Percentiles rank a stretch among this genome's conserved stretches.
Evolutionary conservation across 92 coral and sea anemone genomes (phyloP).

Genomic region (Scolanthus callimorphus): DNA sequence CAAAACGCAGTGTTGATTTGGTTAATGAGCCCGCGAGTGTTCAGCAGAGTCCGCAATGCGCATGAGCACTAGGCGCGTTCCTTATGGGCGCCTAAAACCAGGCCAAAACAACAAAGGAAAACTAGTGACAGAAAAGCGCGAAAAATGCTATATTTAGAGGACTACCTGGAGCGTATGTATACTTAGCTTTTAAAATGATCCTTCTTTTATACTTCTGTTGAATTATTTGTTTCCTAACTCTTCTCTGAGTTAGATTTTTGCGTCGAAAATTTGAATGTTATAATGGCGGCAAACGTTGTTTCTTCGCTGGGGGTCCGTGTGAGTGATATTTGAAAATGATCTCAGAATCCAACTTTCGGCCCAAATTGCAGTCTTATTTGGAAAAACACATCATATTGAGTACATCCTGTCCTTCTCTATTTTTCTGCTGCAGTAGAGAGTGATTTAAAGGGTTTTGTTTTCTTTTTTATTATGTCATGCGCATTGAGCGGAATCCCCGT

Average conservation of each 20-base stretch:
- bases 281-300: conserved; percentile 46
- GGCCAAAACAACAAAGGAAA: conserved; percentile 32
- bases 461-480: conserved; percentile 34
- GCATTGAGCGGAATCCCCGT: conserved; percentile 13
- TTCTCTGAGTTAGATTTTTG: too few species aligned
- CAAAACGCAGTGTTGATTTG: too few species aligned
- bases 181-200: conserved; percentile 8
- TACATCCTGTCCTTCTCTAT: too few species aligned
- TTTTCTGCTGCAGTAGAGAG: too few species aligned
- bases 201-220: background rate
- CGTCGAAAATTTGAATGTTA: conserved; percentile 22
- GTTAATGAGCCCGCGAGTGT: conserved; percentile 8
- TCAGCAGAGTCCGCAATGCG: conserved; percentile 51
- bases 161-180: conserved; percentile 90
- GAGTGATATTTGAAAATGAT: background rate
- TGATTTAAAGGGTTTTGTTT: conserved; percentile 28
- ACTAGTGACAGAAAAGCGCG: conserved; percentile 37
- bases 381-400: too few species aligned
- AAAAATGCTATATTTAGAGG: conserved; percentile 95
- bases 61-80: conserved; percentile 40
- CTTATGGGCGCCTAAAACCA: conserved; percentile 36
- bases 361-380: too few species aligned
- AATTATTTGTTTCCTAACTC: too few species aligned
- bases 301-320: conserved; percentile 35
- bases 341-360: too few species aligned